A percentile compares a stretch with the other conserved stretches of the same genome.
These are phyloP conservation scores for Vireo griseus DNA, from an alignment of 2,797 vertebrate genomes.

Conservation along the genomic window DNA sequence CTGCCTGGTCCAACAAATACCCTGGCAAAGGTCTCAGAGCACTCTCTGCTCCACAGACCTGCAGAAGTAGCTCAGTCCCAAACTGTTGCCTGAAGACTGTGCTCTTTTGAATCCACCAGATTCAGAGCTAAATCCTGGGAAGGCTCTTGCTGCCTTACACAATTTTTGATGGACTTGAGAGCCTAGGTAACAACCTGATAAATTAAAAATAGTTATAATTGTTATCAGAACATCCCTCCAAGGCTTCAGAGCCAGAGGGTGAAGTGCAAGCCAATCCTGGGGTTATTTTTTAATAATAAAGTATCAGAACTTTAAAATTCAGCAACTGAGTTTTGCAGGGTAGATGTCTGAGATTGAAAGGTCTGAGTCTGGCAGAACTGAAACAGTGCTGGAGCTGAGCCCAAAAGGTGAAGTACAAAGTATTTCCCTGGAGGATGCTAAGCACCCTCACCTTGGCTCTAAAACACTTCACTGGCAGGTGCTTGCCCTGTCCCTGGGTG, in stretches of 20 bases:
- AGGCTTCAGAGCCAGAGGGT: neutral
- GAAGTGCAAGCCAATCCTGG: neutral
- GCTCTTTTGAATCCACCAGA: neutral
- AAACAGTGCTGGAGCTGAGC: neutral
- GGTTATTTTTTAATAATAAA: neutral
- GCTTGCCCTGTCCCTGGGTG: neutral
- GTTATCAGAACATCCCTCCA: neutral
- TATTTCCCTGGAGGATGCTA: neutral
- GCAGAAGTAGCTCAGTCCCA: neutral
- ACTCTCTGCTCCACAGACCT: accelerated
- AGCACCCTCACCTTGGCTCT: neutral
- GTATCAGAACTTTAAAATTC: neutral
- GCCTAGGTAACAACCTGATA: neutral
- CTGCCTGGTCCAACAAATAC: neutral
- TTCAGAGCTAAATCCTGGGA: neutral
- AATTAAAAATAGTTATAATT: neutral
- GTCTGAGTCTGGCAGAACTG: neutral
- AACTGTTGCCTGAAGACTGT: neutral
- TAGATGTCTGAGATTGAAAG: neutral
- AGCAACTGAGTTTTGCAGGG: neutral
- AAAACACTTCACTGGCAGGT: neutral
- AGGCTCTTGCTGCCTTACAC: neutral
- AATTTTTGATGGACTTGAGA: neutral
- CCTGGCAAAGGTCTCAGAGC: neutral
- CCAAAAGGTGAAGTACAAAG: neutral